A percentile compares a stretch with the other conserved stretches of the same genome.
Conservation (phyloP, 2,797 vertebrate species). For the Manis pentadactyla region DNA sequence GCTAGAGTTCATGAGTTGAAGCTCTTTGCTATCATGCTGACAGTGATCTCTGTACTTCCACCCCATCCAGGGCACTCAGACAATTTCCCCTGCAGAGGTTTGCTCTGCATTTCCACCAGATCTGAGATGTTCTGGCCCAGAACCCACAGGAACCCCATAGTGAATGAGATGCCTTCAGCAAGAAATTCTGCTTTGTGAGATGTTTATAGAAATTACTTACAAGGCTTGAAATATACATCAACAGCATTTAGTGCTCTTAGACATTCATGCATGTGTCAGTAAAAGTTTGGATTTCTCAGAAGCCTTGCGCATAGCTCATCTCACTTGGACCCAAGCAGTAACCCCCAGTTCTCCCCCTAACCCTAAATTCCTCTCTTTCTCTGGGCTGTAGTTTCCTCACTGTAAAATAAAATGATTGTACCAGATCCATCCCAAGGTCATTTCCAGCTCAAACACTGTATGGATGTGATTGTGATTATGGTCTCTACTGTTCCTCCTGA, state of each 20-base stretch:
- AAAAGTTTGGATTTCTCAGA: neutral
- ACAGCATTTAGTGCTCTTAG: neutral
- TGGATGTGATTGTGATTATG: neutral
- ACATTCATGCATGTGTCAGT: neutral
- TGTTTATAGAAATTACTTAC: neutral
- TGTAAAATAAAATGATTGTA: neutral
- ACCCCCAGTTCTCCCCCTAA: neutral
- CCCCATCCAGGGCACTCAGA: neutral
- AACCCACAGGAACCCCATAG: neutral
- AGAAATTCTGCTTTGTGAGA: constrained; percentile 21
- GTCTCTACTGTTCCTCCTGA: neutral
- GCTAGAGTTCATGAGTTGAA: neutral
- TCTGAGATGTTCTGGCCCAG: neutral
- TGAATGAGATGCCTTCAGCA: neutral
- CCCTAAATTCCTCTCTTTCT: neutral
- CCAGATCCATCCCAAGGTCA: neutral
- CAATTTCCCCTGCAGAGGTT: neutral
- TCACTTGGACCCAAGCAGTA: neutral
- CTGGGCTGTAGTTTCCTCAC: neutral
- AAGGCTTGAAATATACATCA: neutral
- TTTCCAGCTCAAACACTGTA: neutral
- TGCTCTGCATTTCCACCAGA: neutral
- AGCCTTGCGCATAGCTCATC: neutral
- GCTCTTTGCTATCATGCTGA: neutral
- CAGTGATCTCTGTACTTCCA: neutral